Evolutionary conservation across 2,113 vertebrate species (phyloP).

Genomic region (Psilopsiagon aymara): DNA sequence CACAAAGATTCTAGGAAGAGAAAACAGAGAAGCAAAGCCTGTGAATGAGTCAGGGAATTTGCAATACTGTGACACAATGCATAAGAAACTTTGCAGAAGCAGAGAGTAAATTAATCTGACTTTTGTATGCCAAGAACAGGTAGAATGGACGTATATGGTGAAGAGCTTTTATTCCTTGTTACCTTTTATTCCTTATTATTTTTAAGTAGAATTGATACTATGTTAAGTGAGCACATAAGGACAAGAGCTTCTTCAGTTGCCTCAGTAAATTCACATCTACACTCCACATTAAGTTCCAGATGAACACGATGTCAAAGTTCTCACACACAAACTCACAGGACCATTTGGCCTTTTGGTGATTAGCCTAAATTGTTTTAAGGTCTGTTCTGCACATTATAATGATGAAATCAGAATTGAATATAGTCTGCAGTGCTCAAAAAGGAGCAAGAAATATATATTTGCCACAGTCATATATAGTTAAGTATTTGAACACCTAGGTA

Average conservation of each 20-base stretch:
- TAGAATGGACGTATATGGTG: background rate
- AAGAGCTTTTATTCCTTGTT: background rate
- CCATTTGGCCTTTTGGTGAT: background rate
- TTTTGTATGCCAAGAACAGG: background rate
- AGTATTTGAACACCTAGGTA: background rate
- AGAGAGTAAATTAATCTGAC: background rate
- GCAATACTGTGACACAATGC: background rate
- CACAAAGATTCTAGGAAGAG: background rate
- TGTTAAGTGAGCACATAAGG: background rate
- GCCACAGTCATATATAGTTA: background rate
- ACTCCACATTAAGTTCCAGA: background rate
- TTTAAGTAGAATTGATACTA: background rate
- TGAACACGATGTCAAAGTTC: background rate
- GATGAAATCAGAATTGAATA: background rate
- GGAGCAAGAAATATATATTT: background rate
- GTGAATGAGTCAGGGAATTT: background rate
- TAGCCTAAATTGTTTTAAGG: background rate
- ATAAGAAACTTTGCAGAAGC: background rate
- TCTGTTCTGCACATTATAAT: background rate
- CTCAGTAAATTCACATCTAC: background rate
- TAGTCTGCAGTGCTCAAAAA: background rate
- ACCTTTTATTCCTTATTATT: background rate
- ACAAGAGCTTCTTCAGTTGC: background rate
- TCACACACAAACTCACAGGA: background rate
- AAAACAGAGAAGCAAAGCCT: background rate